These are phyloP conservation scores for Morone chrysops DNA, from an alignment of 2,113 vertebrate species.

Conservation along the genomic window DNA sequence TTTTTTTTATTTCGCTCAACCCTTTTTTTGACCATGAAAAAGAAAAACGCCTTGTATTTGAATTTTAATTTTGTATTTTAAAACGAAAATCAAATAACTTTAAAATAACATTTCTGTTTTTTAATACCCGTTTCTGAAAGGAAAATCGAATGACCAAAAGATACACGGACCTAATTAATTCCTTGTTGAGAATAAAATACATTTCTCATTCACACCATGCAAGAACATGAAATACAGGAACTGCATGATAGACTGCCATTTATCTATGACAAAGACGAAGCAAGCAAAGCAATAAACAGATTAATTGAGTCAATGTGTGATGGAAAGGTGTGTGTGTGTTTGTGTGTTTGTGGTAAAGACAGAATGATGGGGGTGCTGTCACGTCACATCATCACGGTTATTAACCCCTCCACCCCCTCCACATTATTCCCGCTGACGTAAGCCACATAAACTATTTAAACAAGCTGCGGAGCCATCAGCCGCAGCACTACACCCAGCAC, in stretches of 20 bases:
- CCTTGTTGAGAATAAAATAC: not conserved
- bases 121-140: too few relatives aligned
- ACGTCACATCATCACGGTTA: constrained; percentile 30
- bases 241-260: not conserved
- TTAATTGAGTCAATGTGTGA: not conserved
- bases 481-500: not conserved
- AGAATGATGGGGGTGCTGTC: not conserved
- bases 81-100: too few relatives aligned
- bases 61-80: too few relatives aligned
- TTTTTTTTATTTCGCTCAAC: too few relatives aligned
- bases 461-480: not conserved
- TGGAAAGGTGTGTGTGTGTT: not conserved
- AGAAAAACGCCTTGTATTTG: too few relatives aligned
- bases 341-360: not conserved
- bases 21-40: too few relatives aligned
- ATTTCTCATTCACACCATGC: not conserved
- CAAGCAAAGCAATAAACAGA: not conserved
- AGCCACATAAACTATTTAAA: constrained; percentile 46
- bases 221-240: not conserved
- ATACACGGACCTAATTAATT: not conserved
- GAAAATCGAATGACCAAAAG: too few relatives aligned
- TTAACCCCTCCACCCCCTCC: constrained; percentile 19
- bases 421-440: constrained; percentile 54
- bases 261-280: constrained; percentile 3
- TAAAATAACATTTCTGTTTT: too few relatives aligned